Base-by-base conservation (phyloP, 2,113 vertebrate species). In the Spea multiplicata region DNA sequence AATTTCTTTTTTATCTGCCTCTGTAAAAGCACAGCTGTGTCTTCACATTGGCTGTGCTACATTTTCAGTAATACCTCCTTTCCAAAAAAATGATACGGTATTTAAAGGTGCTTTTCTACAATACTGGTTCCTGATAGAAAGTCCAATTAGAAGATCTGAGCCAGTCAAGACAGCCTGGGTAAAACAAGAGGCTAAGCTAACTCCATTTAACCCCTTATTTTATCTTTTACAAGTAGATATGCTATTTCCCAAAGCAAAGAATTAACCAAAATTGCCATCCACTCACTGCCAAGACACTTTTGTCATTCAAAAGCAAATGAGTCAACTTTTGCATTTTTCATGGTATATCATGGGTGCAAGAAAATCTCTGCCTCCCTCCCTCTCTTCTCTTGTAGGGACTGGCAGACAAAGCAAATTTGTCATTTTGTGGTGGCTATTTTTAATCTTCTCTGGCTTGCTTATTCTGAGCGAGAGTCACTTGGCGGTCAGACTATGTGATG, bases 11-110 rank as follows among this genome's bases (percentile, higher is more conserved):
- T 79, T 79, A 79, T 84, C 88, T 83, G 50, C 16, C 30, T 13
- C 78, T 73, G 75, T 71, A 64, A 71, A 79, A 66, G 61, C 84
- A 82, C 86, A 88, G 88, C 88, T 87, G 86, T 81, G 84, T 81
- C n/a, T 85, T 81, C 76, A 61, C 82, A 61, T 71, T 81, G 55
- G 46, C 83, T 78, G 82, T 81, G 81, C 84, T 85, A 80, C 84
- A 87, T 85, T 86, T 83, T 83, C 68, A 3, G 48, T 64, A 4
- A 30, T 4, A 5, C 4, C 2, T 75, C 83, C 84, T 69, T 83
- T 84, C 77, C 80, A 72, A 83, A 84, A 84, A 44, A 13, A n/a
- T n/a, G n/a, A n/a, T n/a, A n/a, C n/a, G n/a, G n/a, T n/a, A n/a
- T n/a, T n/a, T n/a, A n/a, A n/a, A n/a, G n/a, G n/a, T n/a, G n/a